phyloP scores from a whole-genome alignment of 1,140 invertebrate genomes.

The Macrosteles quadrilineatus region DNA sequence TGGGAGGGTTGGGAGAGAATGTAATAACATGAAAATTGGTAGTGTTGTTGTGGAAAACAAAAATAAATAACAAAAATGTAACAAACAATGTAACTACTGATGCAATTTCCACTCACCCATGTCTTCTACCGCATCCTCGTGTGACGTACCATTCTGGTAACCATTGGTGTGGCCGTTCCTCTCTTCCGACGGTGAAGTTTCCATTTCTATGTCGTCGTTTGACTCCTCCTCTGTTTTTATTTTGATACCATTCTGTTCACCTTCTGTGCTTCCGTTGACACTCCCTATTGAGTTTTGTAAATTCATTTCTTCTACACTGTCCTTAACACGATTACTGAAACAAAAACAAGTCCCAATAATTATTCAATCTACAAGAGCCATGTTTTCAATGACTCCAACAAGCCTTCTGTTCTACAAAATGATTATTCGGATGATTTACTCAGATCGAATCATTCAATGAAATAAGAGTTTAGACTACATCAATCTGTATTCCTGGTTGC shows the following conservation, averaged over 20 bases:
- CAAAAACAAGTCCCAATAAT: too few species aligned
- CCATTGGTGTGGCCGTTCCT: slow-evolving; percentile 54
- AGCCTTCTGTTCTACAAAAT: too few species aligned
- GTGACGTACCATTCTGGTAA: slow-evolving; percentile 66
- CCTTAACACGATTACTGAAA: slow-evolving; percentile 22
- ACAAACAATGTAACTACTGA: too few species aligned
- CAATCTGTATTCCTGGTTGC: too few species aligned
- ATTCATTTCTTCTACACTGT: slow-evolving; percentile 56
- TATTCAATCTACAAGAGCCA: background rate
- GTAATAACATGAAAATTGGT: too few species aligned
- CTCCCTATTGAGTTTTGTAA: slow-evolving; percentile 51
- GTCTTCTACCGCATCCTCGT: slow-evolving; percentile 48
- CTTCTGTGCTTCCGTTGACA: slow-evolving; percentile 54
- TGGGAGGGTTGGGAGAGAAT: too few species aligned
- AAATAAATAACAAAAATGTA: too few species aligned
- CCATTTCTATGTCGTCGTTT: slow-evolving; percentile 60
- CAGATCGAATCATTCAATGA: too few species aligned
- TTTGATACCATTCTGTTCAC: slow-evolving; percentile 28
- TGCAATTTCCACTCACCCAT: slow-evolving; percentile 42
- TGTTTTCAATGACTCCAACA: too few species aligned
- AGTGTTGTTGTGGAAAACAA: too few species aligned
- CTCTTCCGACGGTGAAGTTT: slow-evolving; percentile 48
- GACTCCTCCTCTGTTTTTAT: slow-evolving; percentile 33
- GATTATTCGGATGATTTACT: too few species aligned
- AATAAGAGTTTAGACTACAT: too few species aligned